Conservation (phyloP, 2,888 invertebrate genomes). For the Zeuzera pyrina region DNA sequence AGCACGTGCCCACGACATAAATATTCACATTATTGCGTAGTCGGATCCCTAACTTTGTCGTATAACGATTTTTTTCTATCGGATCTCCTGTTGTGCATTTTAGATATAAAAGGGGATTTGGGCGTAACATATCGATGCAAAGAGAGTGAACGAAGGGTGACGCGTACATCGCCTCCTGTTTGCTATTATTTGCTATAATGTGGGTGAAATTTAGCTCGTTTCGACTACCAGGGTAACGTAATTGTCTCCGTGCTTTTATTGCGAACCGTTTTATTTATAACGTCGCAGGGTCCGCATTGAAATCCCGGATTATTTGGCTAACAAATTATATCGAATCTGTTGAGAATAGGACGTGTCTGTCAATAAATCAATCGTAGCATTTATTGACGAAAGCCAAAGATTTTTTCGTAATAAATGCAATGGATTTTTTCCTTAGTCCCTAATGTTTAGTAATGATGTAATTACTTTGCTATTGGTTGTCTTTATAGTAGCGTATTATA, state of each 20-base stretch:
- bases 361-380: constrained; percentile 63
- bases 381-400: constrained; percentile 58
- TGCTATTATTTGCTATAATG: constrained; percentile 69
- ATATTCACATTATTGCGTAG: constrained; percentile 64
- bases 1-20: constrained; percentile 67
- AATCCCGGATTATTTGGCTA: constrained; percentile 71
- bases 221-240: constrained; percentile 48
- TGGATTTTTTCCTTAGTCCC: constrained; percentile 31
- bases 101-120: constrained; percentile 59
- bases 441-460: constrained; percentile 21
- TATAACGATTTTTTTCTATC: constrained; percentile 39
- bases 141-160: constrained; percentile 41
- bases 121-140: constrained; percentile 61
- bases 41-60: constrained; percentile 33
- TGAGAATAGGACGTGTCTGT: constrained; percentile 60
- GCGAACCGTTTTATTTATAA: constrained; percentile 35
- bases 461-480: too few relatives aligned
- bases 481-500: too few relatives aligned
- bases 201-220: constrained; percentile 68
- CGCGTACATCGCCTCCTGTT: constrained; percentile 53
- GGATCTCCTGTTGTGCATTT: constrained; percentile 62
- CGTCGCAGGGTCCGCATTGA: constrained; percentile 39
- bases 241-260: constrained; percentile 63
- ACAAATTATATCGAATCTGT: constrained; percentile 69
- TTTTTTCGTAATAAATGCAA: constrained; percentile 30